Base-by-base conservation (phyloP, 2,888 invertebrate species). In the Cephus runcator region DNA sequence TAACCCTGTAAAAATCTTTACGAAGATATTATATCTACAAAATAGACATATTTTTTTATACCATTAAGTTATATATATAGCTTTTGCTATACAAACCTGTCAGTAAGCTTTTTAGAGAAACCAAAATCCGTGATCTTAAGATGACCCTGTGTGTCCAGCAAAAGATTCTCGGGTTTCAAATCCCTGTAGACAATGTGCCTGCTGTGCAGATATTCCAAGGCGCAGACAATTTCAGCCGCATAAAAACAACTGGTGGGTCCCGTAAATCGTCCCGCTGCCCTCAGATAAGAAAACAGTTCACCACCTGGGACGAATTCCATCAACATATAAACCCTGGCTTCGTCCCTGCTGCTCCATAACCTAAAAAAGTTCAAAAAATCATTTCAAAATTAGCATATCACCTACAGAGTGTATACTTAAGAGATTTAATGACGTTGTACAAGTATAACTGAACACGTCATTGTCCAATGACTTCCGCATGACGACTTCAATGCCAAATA, bases 41-140 rank as follows among this genome's bases (percentile, higher is more conserved):
- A 12, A 36, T 36, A 15, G 0, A 36, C 1, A 15, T 36, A 36
- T 15, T 40, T 40, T 12, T 4, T 12, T 40, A 40, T 4, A 1
- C 4, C 4, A 40, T 40, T 40, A 40, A 15, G 12, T 15, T 3
- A 4, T 15, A 40, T 15, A 40, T 15, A 15, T 4, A 15, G 4
- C 40, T 15, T 23, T 15, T 23, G 23, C 40, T 23, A 6, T 23
- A 40, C 40, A 9, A 23, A 95, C 95, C 95, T 95, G 92, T 99
- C 99, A 2, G 95, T 95, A 74, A 99, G 93, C 88, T 97, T 97
- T 92, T 99, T 99, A 73, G 99, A 98, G 91, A 99, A 99, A 15
- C 99, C 99, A 90, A 99, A 99, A 92, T 99, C 99, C 12, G 98
- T 99, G 87, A 99, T 97, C 93, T 98, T 99, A 87, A 99, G 92